A percentile compares a stretch with the other conserved stretches of the same genome.
These are phyloP conservation scores for Euborellia annulipes DNA, from an alignment of 1,140 invertebrate genomes.

Conservation along the genomic window DNA sequence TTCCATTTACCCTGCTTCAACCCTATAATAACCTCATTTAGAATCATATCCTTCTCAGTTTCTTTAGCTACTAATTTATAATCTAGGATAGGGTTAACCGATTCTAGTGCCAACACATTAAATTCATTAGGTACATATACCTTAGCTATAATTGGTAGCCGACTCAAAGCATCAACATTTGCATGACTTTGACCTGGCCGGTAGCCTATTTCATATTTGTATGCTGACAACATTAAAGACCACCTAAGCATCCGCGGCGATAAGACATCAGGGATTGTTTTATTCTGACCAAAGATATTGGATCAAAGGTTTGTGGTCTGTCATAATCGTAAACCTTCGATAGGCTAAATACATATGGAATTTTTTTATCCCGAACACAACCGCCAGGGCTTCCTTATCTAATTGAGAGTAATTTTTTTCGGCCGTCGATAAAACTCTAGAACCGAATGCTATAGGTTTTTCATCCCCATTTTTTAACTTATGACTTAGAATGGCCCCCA, in stretches of 20 bases:
- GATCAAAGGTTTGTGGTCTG: constrained; percentile 25
- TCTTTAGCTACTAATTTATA: constrained; percentile 1
- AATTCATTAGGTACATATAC: background rate
- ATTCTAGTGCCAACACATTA: constrained; percentile 9
- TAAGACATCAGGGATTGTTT: constrained; percentile 18
- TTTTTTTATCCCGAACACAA: constrained; percentile 28
- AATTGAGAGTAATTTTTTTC: constrained; percentile 30
- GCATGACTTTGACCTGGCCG: constrained; percentile 9
- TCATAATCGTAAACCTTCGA: constrained; percentile 21
- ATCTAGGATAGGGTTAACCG: constrained; percentile 1
- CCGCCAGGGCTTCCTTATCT: constrained; percentile 29
- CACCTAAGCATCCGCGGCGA: constrained; percentile 13
- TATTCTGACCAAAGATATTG: constrained; percentile 16
- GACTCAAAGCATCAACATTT: constrained; percentile 13
- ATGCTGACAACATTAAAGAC: constrained; percentile 10
- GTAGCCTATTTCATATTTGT: constrained; percentile 13
- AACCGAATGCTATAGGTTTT: constrained; percentile 24
- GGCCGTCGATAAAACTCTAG: constrained; percentile 20
- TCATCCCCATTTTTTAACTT: constrained; percentile 17
- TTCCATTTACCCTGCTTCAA: constrained; percentile 7
- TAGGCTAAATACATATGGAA: constrained; percentile 30
- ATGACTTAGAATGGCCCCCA: constrained; percentile 24
- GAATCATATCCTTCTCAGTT: constrained; percentile 5
- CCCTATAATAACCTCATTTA: constrained; percentile 2
- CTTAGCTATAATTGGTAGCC: constrained; percentile 11